A percentile compares a stretch with the other conserved stretches of the same genome.
Conservation (phyloP, 2,113 vertebrate species). For the Acrocephalus kingi region DNA sequence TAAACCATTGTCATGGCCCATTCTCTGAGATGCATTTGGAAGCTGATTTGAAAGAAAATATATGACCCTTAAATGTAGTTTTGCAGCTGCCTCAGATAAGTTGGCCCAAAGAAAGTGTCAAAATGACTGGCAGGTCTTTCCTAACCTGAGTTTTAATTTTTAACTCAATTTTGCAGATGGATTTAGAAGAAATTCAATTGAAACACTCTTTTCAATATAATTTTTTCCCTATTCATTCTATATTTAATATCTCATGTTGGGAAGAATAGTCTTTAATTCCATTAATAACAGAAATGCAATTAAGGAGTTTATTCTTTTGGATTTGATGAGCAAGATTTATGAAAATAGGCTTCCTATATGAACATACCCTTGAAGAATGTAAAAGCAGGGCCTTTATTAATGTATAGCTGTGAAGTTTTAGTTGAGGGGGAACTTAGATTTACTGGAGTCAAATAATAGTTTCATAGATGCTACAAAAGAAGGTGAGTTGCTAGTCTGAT, state of each 20-base stretch:
- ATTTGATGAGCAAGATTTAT: not conserved
- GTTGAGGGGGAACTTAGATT: not conserved
- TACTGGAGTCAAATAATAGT: not conserved
- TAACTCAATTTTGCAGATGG: conserved; percentile 47
- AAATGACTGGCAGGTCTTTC: conserved; percentile 6
- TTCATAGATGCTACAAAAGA: not conserved
- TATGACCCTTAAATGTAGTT: conserved; percentile 28
- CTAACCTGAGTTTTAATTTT: conserved; percentile 48
- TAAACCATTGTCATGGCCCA: conserved; percentile 67
- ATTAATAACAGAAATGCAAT: not conserved
- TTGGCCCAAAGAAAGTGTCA: not conserved
- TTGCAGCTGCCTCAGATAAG: conserved; percentile 56
- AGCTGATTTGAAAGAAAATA: conserved; percentile 70
- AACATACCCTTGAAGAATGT: not conserved
- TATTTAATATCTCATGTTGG: not conserved
- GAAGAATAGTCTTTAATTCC: not conserved
- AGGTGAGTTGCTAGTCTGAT: not conserved
- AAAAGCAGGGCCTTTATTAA: not conserved
- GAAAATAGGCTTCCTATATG: not conserved
- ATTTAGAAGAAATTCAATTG: not conserved
- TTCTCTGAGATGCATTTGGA: conserved; percentile 69
- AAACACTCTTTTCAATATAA: not conserved
- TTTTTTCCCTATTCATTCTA: not conserved
- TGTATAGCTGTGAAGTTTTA: not conserved
- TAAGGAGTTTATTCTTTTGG: not conserved